Evolutionary conservation across 2,113 vertebrate genomes (phyloP).

Genomic region (Petrocephalus zakoni): DNA sequence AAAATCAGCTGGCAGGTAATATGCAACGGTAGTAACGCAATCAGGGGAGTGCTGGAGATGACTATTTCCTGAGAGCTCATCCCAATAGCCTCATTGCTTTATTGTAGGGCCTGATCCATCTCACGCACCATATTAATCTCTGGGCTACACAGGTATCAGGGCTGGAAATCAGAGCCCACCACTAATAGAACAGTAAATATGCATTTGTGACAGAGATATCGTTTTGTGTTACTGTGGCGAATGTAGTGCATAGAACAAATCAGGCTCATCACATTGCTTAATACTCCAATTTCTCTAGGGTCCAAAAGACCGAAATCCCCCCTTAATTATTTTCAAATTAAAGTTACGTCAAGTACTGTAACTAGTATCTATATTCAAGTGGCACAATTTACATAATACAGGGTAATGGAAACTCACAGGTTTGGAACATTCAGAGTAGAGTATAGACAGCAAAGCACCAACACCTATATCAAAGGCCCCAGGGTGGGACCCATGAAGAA

Average conservation of each 20-base stretch:
- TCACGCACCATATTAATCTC: conserved; percentile 41
- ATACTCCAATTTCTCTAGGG: neutral
- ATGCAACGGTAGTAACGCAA: conserved; percentile 34
- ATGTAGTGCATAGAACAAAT: neutral
- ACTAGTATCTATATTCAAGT: neutral
- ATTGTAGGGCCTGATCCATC: conserved; percentile 38
- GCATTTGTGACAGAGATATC: conserved; percentile 9
- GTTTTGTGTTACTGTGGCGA: neutral
- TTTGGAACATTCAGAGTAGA: neutral
- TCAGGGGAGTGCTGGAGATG: conserved; percentile 27
- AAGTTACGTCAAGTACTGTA: conserved; percentile 19
- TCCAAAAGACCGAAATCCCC: neutral
- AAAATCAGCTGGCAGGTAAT: conserved; percentile 29
- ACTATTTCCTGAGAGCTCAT: conserved; percentile 30
- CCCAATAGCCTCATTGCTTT: conserved; percentile 27
- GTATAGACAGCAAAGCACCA: conserved; percentile 12
- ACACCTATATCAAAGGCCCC: neutral
- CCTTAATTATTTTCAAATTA: conserved; percentile 19
- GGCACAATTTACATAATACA: neutral
- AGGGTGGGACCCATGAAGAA: neutral
- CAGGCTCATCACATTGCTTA: neutral
- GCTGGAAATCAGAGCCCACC: conserved; percentile 35
- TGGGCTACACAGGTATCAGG: conserved; percentile 31
- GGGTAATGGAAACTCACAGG: neutral
- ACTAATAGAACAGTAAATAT: conserved; percentile 28